These are phyloP conservation scores for Shinisaurus crocodilurus DNA, from an alignment of 2,113 vertebrate genomes.

Conservation along the genomic window DNA sequence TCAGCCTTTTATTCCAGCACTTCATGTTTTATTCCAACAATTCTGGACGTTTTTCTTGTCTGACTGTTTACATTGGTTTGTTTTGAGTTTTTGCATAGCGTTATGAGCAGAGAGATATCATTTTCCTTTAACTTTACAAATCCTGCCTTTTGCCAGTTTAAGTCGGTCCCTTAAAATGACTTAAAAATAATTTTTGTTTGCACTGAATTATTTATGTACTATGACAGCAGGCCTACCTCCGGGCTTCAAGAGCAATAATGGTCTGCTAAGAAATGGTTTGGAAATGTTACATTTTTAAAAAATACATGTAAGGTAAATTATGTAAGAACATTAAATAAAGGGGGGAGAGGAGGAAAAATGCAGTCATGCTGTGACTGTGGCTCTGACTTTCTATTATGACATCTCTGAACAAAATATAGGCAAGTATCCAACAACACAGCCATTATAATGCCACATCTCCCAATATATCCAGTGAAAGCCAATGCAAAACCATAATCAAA, in stretches of 20 bases:
- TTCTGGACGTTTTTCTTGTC: background rate
- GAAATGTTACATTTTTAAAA: constrained; percentile 40
- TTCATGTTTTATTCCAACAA: background rate
- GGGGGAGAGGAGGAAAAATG: constrained; percentile 16
- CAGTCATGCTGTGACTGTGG: background rate
- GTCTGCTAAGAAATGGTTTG: background rate
- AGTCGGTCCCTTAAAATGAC: constrained; percentile 43
- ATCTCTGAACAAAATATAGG: background rate
- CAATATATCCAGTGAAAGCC: background rate
- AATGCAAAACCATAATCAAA: background rate
- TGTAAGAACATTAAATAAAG: background rate
- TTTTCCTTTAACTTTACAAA: constrained; percentile 6
- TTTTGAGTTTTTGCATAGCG: constrained; percentile 3
- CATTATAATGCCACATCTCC: background rate
- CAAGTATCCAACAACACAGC: background rate
- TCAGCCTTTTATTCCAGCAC: background rate
- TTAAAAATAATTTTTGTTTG: constrained; percentile 41
- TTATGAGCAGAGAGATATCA: constrained; percentile 27
- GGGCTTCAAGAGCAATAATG: constrained; percentile 33
- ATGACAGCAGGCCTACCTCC: background rate
- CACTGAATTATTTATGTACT: constrained; percentile 40
- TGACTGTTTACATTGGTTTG: background rate
- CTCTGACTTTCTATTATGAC: constrained; percentile 19
- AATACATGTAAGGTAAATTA: too few relatives aligned
- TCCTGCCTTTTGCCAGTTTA: constrained; percentile 38